Evolutionary conservation across 2,113 vertebrate genomes (phyloP).

Genomic region (Passerina amoena): DNA sequence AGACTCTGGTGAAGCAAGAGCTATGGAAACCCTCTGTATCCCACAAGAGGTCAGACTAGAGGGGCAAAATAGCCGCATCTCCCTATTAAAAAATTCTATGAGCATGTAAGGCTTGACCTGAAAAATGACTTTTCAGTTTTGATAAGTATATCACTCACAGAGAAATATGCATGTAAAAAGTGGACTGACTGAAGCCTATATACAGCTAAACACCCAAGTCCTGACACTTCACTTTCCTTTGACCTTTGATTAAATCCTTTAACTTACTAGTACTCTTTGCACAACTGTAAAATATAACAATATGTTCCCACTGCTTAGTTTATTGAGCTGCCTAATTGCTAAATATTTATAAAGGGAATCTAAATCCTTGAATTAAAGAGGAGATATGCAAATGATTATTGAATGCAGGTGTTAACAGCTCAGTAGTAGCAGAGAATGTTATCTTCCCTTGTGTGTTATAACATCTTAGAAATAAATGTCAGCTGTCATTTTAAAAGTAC

Average conservation of each 20-base stretch:
- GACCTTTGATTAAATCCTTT: background rate
- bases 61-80: background rate
- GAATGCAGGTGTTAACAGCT: slow-evolving; percentile 43
- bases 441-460: slow-evolving; percentile 22
- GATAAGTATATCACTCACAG: background rate
- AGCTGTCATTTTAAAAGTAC: slow-evolving; percentile 58
- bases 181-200: background rate
- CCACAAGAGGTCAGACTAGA: background rate
- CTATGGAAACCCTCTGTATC: background rate
- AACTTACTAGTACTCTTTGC: background rate
- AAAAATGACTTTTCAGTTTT: background rate
- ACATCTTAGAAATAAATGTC: slow-evolving; percentile 70
- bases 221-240: background rate
- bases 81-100: background rate
- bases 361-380: slow-evolving; percentile 46
- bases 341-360: slow-evolving; percentile 51
- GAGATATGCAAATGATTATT: slow-evolving; percentile 37
- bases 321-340: slow-evolving; percentile 14
- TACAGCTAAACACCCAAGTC: background rate
- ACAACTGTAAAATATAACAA: background rate
- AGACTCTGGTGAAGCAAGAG: background rate
- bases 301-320: background rate
- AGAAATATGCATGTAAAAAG: background rate
- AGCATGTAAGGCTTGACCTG: background rate
- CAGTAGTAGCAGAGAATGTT: slow-evolving; percentile 2